Conservation (phyloP, 2,797 vertebrate genomes). For the Numenius phaeopus region DNA sequence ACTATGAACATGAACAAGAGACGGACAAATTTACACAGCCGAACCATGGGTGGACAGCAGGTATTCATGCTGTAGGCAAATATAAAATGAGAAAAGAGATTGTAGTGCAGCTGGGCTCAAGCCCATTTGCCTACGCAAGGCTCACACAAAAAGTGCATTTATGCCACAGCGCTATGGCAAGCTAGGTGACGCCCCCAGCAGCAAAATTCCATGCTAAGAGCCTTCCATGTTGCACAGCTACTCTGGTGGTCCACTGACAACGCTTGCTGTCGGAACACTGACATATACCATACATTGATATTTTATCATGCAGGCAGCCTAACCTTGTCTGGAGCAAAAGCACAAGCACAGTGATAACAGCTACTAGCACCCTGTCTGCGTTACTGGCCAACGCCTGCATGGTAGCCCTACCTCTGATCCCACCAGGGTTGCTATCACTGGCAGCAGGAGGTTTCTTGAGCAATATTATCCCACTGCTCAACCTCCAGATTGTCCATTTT, state of each 20-base stretch:
- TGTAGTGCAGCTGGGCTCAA: neutral
- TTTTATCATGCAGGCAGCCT: neutral
- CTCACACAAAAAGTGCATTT: neutral
- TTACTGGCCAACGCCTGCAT: accelerated
- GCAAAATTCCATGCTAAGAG: neutral
- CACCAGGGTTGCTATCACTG: neutral
- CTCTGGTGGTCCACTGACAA: neutral
- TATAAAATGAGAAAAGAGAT: neutral
- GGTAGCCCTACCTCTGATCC: neutral
- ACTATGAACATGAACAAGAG: neutral
- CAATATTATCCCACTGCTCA: neutral
- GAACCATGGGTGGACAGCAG: neutral
- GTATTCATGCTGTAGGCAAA: neutral
- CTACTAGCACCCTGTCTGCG: accelerated
- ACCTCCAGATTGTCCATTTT: neutral
- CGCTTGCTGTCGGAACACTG: accelerated
- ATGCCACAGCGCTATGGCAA: neutral
- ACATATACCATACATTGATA: accelerated
- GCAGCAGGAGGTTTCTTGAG: neutral
- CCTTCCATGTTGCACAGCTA: neutral
- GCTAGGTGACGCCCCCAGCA: neutral
- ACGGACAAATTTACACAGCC: neutral
- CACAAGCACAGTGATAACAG: neutral
- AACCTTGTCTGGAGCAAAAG: neutral
- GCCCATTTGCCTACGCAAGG: neutral